phyloP scores from a whole-genome alignment of 2,888 invertebrate genomes.

The Acanthococcus lagerstroemiae region DNA sequence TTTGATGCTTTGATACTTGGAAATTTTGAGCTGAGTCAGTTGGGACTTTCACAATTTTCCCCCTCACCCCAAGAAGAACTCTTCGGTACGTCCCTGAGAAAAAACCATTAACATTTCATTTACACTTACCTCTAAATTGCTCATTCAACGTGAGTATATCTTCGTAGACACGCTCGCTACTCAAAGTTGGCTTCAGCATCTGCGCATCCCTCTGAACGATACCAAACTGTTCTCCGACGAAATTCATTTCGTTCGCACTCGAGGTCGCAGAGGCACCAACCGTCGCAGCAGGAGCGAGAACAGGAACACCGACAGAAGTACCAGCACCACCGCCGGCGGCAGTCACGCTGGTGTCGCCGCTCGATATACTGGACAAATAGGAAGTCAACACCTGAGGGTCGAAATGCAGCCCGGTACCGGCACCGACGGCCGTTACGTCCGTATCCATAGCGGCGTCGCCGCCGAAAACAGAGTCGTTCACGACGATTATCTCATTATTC shows the following conservation, averaged over 20 bases:
- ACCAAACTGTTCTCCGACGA: not conserved
- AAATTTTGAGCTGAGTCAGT: too few species aligned
- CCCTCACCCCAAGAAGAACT: too few species aligned
- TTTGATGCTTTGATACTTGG: too few species aligned
- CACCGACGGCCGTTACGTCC: not conserved
- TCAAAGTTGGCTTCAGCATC: slow-evolving; percentile 4
- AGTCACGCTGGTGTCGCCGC: too few species aligned
- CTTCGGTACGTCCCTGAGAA: too few species aligned
- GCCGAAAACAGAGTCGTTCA: not conserved
- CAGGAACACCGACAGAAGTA: too few species aligned
- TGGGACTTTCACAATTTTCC: too few species aligned
- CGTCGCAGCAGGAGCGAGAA: too few species aligned
- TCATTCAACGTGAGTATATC: slow-evolving; percentile 23
- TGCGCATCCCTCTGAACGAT: not conserved
- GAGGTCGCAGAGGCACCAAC: not conserved
- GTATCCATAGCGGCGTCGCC: not conserved
- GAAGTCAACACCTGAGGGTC: slow-evolving; percentile 18
- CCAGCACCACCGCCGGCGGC: too few species aligned
- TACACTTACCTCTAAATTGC: slow-evolving; percentile 20
- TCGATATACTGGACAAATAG: slow-evolving; percentile 18
- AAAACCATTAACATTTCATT: not conserved
- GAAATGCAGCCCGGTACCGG: slow-evolving; percentile 6
- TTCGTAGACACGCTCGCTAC: slow-evolving; percentile 14
- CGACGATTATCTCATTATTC: slow-evolving; percentile 6
- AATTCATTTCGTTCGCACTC: slow-evolving; percentile 5